Conservation (phyloP, 2,797 vertebrate species). For the Crocodylus rhombifer region DNA sequence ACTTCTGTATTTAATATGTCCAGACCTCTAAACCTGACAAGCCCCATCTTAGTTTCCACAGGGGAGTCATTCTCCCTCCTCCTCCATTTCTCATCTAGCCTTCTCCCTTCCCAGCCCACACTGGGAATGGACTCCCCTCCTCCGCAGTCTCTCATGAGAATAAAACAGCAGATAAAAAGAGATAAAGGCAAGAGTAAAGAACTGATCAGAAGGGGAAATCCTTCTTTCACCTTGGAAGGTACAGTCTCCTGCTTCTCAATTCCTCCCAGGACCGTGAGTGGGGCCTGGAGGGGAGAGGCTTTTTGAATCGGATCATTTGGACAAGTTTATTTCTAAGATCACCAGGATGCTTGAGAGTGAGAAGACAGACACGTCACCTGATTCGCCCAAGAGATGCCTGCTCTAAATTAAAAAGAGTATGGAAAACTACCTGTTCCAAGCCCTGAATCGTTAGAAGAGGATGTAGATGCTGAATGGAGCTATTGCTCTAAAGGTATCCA, state of each 20-base stretch:
- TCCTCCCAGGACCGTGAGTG: neutral
- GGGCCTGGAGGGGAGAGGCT: neutral
- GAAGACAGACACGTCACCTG: neutral
- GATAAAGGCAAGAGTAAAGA: neutral
- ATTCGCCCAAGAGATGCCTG: neutral
- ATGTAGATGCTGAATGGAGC: neutral
- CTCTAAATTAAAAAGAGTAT: neutral
- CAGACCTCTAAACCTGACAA: neutral
- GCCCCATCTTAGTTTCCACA: neutral
- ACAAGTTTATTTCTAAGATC: neutral
- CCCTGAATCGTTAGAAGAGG: neutral
- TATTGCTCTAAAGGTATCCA: constrained; percentile 30
- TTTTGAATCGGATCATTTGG: neutral
- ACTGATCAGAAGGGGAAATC: neutral
- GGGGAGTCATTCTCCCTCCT: neutral
- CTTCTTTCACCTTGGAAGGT: neutral
- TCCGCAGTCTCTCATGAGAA: neutral
- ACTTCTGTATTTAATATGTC: neutral
- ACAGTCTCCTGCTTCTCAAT: neutral
- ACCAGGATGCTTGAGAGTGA: neutral
- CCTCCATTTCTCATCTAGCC: neutral
- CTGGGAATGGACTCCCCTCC: neutral
- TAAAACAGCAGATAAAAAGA: neutral
- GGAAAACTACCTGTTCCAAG: neutral
- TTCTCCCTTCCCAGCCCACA: neutral